phyloP scores from a whole-genome alignment of 2,797 vertebrate genomes.

The Chloroceryle amazona region DNA sequence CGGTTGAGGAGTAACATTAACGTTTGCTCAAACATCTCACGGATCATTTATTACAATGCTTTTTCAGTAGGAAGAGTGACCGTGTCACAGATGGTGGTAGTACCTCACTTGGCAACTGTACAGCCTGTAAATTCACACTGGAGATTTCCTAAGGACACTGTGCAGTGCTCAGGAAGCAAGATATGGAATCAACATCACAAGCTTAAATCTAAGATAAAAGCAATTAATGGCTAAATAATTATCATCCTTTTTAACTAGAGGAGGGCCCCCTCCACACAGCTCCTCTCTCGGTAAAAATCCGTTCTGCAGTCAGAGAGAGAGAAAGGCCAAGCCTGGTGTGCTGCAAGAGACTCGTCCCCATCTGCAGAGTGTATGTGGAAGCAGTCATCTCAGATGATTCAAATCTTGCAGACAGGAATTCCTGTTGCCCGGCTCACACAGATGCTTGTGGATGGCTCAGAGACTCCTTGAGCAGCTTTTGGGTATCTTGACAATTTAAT shows the following conservation, averaged over 20 bases:
- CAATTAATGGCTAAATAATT: neutral
- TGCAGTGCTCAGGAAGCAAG: accelerated
- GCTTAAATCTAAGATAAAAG: neutral
- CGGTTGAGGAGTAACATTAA: neutral
- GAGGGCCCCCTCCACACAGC: neutral
- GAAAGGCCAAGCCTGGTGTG: neutral
- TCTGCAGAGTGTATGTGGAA: neutral
- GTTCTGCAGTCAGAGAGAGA: neutral
- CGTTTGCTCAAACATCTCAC: accelerated
- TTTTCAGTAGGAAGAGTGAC: neutral
- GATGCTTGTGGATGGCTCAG: neutral
- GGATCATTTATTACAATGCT: neutral
- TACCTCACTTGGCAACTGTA: neutral
- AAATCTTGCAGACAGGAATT: neutral
- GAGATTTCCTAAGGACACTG: neutral
- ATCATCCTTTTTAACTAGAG: neutral
- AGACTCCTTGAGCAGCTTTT: neutral
- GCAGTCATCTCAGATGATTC: neutral
- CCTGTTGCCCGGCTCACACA: neutral
- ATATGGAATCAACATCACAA: neutral
- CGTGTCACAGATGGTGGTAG: neutral
- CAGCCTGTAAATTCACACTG: neutral
- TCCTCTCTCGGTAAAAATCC: neutral
- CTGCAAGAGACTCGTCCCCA: accelerated
- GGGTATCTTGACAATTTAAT: neutral